Evolutionary conservation across 35 echinoderm and acorn worm species (phyloP), one percentile per base, ranked within the genome.

Genomic region (Ophiothrix spiculata): DNA sequence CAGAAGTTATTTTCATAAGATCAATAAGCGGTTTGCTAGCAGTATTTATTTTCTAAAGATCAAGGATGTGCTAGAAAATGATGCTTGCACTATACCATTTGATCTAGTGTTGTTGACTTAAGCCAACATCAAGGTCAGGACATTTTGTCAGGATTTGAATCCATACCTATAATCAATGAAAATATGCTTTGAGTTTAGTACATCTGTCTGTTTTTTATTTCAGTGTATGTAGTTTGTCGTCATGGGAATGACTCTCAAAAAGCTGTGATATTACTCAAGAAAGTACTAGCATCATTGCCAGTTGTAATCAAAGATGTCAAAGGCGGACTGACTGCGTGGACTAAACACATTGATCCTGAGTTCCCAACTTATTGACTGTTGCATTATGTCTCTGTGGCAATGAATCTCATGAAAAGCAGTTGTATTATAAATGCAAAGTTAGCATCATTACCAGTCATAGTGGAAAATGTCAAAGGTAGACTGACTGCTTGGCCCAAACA

Each of bases 241-340:
- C 80, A 75, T 74, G 95, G 95, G 31, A 98, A 98, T 77, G 95
- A 98, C 40, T 98, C 95, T 8, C 95, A 98, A 79, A 84, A 88
- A 64, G 95, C 91, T 33, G 81, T 93, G 35, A 38, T 77, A 32
- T 28, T 75, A 16, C 75, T 98, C 32, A 76, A 76, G 42, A 86
- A 86, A 31, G 85, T 88, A 77, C 34, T 94, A 74, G 73, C 75
- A n/a, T 75, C 81, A 19, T n/a, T 84, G 77, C 45, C 81, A 86
- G 88, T 81, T 1, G 38, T 76, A 39, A 63, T 98, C 1, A 91
- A 83, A 82, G 92, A 98, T 81, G 63, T 98, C 1, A 75, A 40
- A 45, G 95, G 95, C 36, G 95, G 95, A 35, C 49, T 98, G 3
- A 76, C 85, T 16, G 91, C 91, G 25, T 98, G 95, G 95, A 38